Percentiles rank a stretch among this genome's conserved stretches.
phyloP scores from a whole-genome alignment of 2,888 invertebrate genomes.

The Drosophila pseudotalamancana region DNA sequence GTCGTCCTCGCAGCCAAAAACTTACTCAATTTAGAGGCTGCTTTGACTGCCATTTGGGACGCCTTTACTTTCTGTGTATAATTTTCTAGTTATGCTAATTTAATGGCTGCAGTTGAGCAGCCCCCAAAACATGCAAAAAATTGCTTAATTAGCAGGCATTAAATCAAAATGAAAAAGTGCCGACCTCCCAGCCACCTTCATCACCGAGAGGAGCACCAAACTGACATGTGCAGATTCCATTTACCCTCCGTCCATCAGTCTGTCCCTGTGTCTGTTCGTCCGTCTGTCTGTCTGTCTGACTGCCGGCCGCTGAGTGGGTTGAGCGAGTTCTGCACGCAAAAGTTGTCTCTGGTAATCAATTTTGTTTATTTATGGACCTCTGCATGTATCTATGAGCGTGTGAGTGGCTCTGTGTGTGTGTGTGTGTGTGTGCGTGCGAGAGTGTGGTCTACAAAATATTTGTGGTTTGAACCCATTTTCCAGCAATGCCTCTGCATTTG shows the following conservation, averaged over 20 bases:
- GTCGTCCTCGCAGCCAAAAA: conserved; percentile 31
- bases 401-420: not conserved
- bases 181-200: not conserved
- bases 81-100: conserved; percentile 79
- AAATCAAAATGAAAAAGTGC: conserved; percentile 75
- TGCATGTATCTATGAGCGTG: conserved; percentile 20
- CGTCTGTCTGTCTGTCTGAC: conserved; percentile 9
- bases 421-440: conserved; percentile 1
- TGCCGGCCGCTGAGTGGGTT: conserved; percentile 25
- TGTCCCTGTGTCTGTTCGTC: not conserved
- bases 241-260: not conserved
- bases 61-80: conserved; percentile 56
- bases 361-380: conserved; percentile 76
- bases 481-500: conserved; percentile 53
- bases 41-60: conserved; percentile 3
- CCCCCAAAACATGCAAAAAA: conserved; percentile 56
- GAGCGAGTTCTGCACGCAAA: conserved; percentile 66
- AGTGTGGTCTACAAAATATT: conserved; percentile 34
- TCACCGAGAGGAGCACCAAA: conserved; percentile 27
- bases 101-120: conserved; percentile 67
- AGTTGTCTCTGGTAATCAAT: conserved; percentile 77
- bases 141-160: conserved; percentile 77
- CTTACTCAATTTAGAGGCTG: conserved; percentile 47
- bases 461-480: conserved; percentile 33
- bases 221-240: conserved; percentile 73